Base-by-base conservation (phyloP, 2,888 invertebrate species). In the Hedya salicella region DNA sequence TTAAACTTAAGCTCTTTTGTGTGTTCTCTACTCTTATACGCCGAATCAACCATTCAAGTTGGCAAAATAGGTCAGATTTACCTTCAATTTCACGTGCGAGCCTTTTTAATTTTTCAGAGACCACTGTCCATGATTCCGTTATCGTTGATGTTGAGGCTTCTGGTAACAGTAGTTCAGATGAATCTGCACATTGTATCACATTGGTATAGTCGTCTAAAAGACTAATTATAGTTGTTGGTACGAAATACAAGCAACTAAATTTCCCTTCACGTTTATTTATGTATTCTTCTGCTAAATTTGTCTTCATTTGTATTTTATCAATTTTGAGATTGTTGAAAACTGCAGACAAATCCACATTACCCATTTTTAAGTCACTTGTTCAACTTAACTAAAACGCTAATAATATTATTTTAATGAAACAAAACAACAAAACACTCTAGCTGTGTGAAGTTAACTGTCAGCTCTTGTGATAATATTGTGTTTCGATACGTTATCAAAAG, bases 11-110 rank as follows among this genome's bases (percentile, higher is more conserved):
- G 36, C 78, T 77, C 46, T 67, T 50, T 53, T 70, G 69, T 9
- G 68, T 68, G 32, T 74, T 68, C 25, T 73, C 64, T 1, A 73
- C 25, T 16, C 72, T 72, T 40, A 64, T 73, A 3, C 70, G 64
- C 17, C 78, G 68, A 13, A 72, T 68, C 5, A 73, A 57, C 56
- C 61, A 73, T 56, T 79, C 79, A 13, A 79, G 69, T 62, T 76
- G 73, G 48, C 74, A 70, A 49, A 78, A 72, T 8, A 75, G 56
- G 14, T 73, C 56, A 8, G 53, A 48, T 36, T 77, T 73, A 46
- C 71, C 50, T 39, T 70, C 40, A n/a, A 75, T 62, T 66, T 67
- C 52, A 5, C 60, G 44, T 5, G 68, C 70, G n/a, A 77, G 67
- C n/a, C 59, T 49, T 17, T 63, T 49, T 4, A 70, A 56, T 60